phyloP scores from a whole-genome alignment of 1,140 invertebrate species.

The Drosophila ercepeae region DNA sequence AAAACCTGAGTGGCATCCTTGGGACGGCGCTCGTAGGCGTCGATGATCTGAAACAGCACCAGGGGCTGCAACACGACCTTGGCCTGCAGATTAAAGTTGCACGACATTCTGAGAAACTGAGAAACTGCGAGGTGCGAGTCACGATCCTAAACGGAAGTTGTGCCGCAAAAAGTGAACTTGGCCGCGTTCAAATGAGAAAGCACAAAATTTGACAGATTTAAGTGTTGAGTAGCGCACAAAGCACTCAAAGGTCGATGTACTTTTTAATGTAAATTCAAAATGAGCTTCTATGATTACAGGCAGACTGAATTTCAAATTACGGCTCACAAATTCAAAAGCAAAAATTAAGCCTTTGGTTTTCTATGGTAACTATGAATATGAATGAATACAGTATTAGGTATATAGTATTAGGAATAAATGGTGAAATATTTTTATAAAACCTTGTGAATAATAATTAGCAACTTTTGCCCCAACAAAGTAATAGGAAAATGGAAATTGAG shows the following conservation, averaged over 20 bases:
- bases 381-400: too few species aligned
- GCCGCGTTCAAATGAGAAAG: slow-evolving; percentile 10
- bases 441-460: too few species aligned
- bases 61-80: slow-evolving; percentile 58
- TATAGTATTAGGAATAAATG: too few species aligned
- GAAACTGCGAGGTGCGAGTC: background rate
- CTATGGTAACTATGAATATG: too few species aligned
- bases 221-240: slow-evolving; percentile 16
- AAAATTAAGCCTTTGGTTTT: too few species aligned
- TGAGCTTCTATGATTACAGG: background rate
- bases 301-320: too few species aligned
- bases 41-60: slow-evolving; percentile 65
- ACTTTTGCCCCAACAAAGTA: too few species aligned
- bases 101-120: background rate
- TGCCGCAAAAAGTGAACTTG: slow-evolving; percentile 24
- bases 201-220: background rate
- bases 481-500: too few species aligned
- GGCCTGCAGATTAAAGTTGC: slow-evolving; percentile 35
- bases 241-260: background rate
- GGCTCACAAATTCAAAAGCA: too few species aligned
- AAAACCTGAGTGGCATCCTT: slow-evolving; percentile 31
- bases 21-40: slow-evolving; percentile 60
- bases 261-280: background rate
- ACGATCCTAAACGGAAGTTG: background rate
- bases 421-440: too few species aligned